phyloP scores from a whole-genome alignment of 2,113 vertebrate genomes.

The Neoarius graeffei region DNA sequence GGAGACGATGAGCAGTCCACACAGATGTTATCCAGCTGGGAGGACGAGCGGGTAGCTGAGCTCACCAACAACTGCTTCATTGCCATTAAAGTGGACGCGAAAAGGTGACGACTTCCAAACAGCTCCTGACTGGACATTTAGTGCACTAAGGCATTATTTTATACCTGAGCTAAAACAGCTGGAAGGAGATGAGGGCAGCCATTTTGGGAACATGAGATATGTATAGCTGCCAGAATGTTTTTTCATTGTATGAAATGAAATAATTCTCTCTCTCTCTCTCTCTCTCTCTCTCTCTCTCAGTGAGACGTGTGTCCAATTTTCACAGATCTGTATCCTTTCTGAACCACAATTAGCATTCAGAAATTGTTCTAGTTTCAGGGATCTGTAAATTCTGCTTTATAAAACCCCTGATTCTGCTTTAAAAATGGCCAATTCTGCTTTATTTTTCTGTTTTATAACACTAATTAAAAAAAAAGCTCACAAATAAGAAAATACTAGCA shows the following conservation, averaged over 20 bases:
- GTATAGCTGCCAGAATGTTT: neutral
- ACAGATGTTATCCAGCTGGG: conserved; percentile 91
- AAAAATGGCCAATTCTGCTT: too few relatives aligned
- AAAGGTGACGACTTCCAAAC: conserved; percentile 76
- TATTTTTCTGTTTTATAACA: too few relatives aligned
- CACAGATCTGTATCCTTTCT: conserved; percentile 98
- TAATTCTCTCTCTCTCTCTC: conserved; percentile 61
- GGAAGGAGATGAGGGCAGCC: neutral
- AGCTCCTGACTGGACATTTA: neutral
- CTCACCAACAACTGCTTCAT: conserved; percentile 82
- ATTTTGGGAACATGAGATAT: neutral
- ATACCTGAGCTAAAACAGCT: neutral
- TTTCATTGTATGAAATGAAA: neutral
- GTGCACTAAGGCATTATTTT: too few relatives aligned
- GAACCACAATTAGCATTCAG: neutral
- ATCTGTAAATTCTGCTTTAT: too few relatives aligned
- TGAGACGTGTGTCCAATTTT: conserved; percentile 94
- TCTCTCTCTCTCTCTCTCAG: conserved; percentile 79
- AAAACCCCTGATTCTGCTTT: too few relatives aligned
- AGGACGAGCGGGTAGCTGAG: conserved; percentile 81
- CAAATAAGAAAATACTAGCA: too few relatives aligned
- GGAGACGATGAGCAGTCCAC: conserved; percentile 91
- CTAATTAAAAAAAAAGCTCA: too few relatives aligned
- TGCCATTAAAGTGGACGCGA: conserved; percentile 90
- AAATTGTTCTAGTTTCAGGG: too few relatives aligned